Evolutionary conservation across 2,888 invertebrate species (phyloP), one percentile per base, ranked within the genome.

Genomic region (Pollenia labialis): DNA sequence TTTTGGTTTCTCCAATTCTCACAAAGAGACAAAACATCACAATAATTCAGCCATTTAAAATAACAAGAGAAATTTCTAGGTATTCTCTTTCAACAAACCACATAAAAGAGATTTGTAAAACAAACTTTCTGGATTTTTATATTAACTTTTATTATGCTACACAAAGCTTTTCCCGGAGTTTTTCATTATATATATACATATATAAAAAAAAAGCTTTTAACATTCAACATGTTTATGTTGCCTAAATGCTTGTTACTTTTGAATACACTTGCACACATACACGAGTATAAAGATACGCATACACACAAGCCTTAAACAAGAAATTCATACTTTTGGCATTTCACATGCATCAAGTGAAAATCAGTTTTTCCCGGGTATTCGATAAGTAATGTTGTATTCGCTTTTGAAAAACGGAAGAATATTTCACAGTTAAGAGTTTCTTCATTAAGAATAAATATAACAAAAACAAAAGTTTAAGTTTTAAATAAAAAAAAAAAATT

Each of bases 331-430:
- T 88, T 88, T 75, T 82, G 60, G 68, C 85, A 68, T 88, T 89
- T 88, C 85, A 89, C 90, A 91, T 91, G 92, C 94, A 92, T 91
- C 92, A 91, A 91, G 92, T 92, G 90, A 89, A 90, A 90, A 91
- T 94, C 94, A 89, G 94, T 95, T 92, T 92, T 93, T 90, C 93
- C 92, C 92, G 93, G 93, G 93, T 92, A 92, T 91, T 92, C 90
- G 90, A 90, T 90, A 90, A 90, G 91, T 90, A 90, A 92, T 90
- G 89, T 89, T 89, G 75, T 88, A 89, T 88, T 83, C 76, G 83
- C 69, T 85, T 85, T 88, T 52, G 10, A 44, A 56, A 60, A 75
- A 48, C 82, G 82, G 64, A 84, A 83, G 32, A 50, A 71, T 46
- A 71, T 60, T 71, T 11, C 23, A 69, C 18, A 16, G 1, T 18